A percentile compares a stretch with the other conserved stretches of the same genome.
phyloP scores from a whole-genome alignment of 1,140 invertebrate species.

The Drosophila sp. region DNA sequence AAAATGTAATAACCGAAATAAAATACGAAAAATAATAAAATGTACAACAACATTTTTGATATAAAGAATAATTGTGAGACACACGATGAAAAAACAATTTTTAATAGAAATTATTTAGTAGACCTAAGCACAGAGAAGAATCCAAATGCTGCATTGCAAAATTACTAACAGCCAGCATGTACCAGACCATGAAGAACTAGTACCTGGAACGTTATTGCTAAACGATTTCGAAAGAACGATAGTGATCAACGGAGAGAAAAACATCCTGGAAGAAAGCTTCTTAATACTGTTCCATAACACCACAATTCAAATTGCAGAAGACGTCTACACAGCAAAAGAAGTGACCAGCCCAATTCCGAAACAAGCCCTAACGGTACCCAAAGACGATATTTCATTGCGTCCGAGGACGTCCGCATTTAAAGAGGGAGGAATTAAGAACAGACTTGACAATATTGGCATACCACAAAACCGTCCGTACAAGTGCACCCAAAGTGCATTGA shows the following conservation, averaged over 20 bases:
- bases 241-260: background rate
- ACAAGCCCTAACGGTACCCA: too few relatives aligned
- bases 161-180: slow-evolving; percentile 4
- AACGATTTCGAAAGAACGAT: slow-evolving; percentile 5
- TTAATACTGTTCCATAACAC: background rate
- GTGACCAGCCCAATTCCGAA: too few relatives aligned
- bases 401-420: too few relatives aligned
- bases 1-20: slow-evolving; percentile 5
- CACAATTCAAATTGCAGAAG: background rate
- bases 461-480: too few relatives aligned
- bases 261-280: background rate
- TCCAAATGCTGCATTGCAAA: background rate
- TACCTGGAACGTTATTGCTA: background rate
- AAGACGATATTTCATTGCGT: too few relatives aligned
- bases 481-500: too few relatives aligned
- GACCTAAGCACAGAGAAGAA: slow-evolving; percentile 9
- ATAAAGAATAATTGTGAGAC: slow-evolving; percentile 11
- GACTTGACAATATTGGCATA: too few relatives aligned
- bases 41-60: slow-evolving; percentile 9
- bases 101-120: slow-evolving; percentile 15
- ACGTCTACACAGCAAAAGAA: background rate
- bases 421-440: too few relatives aligned
- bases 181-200: background rate
- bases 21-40: slow-evolving; percentile 3
- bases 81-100: slow-evolving; percentile 14